Percentiles rank a stretch among this genome's conserved stretches.
These are phyloP conservation scores for Ellobium chinense DNA, from an alignment of 2,888 invertebrate genomes.

Conservation along the genomic window DNA sequence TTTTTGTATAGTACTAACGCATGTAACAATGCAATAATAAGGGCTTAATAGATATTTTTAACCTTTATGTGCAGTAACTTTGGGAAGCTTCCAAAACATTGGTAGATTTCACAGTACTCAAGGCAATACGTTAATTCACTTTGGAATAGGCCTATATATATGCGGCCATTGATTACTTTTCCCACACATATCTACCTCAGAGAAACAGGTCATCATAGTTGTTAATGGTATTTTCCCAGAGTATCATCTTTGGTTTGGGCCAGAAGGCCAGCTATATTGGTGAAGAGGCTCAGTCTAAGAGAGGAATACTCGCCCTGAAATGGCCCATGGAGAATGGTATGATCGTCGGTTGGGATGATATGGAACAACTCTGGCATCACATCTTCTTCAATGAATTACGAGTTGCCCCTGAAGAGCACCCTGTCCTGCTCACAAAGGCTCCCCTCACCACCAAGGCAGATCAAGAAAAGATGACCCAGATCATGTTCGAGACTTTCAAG, in stretches of 20 bases:
- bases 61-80: no score
- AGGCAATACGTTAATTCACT: no score
- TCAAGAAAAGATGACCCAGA: conserved; percentile 93
- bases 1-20: no score
- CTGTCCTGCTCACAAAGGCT: conserved; percentile 91
- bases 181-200: no score
- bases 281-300: conserved; percentile 69
- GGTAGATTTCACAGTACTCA: no score
- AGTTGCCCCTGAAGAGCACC: conserved; percentile 84
- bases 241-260: conserved; percentile 99
- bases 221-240: no score
- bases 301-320: conserved; percentile 76
- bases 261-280: conserved; percentile 81
- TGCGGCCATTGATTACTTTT: no score
- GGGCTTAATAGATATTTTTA: no score
- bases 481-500: conserved; percentile 82
- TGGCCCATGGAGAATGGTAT: conserved; percentile 76
- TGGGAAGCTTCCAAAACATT: no score
- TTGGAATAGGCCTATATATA: no score
- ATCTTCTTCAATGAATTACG: conserved; percentile 77
- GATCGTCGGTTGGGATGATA: conserved; percentile 72
- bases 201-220: no score
- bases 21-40: no score
- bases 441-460: conserved; percentile 93
- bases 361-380: conserved; percentile 55